Conservation (phyloP, 2,797 vertebrate genomes). For the Gouania willdenowi region DNA sequence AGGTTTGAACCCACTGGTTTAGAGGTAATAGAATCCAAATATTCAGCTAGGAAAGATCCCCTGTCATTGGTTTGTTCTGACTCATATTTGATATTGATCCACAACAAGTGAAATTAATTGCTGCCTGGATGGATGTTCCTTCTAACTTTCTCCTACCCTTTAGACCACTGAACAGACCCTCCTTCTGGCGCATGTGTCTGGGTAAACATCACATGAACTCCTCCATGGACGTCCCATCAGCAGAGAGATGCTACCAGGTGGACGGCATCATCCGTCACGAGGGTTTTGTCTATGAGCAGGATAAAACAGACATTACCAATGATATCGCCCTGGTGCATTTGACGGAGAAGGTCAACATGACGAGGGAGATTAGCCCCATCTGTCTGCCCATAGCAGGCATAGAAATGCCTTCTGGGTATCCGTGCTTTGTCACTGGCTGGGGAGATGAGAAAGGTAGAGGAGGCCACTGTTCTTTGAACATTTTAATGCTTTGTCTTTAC, state of each 20-base stretch:
- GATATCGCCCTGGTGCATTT: constrained; percentile 73
- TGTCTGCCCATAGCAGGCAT: constrained; percentile 61
- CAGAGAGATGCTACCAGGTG: constrained; percentile 58
- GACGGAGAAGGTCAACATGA: constrained; percentile 56
- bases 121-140: no score
- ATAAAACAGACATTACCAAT: constrained; percentile 52
- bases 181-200: constrained; percentile 68
- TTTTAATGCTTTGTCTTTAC: no score
- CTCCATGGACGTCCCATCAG: constrained; percentile 55
- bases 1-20: no score
- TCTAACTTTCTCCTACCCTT: neutral
- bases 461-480: neutral
- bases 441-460: constrained; percentile 71
- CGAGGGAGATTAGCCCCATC: constrained; percentile 63
- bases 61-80: no score
- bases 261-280: constrained; percentile 64
- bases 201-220: constrained; percentile 75
- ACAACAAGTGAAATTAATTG: no score
- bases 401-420: constrained; percentile 48
- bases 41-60: no score
- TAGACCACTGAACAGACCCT: constrained; percentile 40
- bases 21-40: no score
- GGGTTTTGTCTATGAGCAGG: constrained; percentile 63
- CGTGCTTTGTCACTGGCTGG: constrained; percentile 74
- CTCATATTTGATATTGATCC: no score